Evolutionary conservation across 1,140 invertebrate species (phyloP).

Genomic region (Mizuhopecten yessoensis): DNA sequence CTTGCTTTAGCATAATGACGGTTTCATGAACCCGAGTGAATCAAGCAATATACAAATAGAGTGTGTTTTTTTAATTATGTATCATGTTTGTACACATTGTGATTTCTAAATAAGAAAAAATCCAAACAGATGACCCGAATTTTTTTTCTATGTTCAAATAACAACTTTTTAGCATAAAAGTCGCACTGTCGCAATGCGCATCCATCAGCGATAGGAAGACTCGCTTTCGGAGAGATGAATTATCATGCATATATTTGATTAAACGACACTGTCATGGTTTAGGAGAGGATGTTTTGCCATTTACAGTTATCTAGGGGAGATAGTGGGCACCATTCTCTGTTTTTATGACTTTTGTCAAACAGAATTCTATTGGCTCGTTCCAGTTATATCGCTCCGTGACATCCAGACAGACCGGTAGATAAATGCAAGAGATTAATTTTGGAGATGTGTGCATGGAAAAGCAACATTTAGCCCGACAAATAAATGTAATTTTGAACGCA

Average conservation of each 20-base stretch:
- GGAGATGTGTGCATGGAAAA: slow-evolving; percentile 37
- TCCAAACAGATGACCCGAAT: too few species aligned
- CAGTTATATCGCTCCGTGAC: not conserved
- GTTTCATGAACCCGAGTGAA: too few species aligned
- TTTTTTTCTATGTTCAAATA: too few species aligned
- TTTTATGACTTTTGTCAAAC: not conserved
- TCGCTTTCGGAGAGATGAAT: not conserved
- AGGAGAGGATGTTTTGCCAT: not conserved
- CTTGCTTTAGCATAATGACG: too few species aligned
- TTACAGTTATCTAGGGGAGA: not conserved
- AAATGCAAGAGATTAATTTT: not conserved
- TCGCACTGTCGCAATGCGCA: not conserved
- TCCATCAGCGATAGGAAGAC: not conserved
- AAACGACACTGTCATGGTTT: not conserved
- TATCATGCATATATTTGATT: not conserved
- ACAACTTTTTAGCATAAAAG: not conserved
- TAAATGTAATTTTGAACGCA: slow-evolving; percentile 39
- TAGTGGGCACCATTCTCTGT: slow-evolving; percentile 15
- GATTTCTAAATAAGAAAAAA: too few species aligned
- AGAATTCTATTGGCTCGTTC: not conserved
- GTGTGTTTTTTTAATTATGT: too few species aligned
- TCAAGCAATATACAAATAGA: too few species aligned
- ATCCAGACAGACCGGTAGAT: slow-evolving; percentile 1
- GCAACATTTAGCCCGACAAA: slow-evolving; percentile 32
- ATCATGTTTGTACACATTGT: too few species aligned